These are phyloP conservation scores for Umimayanthus chanpuru DNA, from an alignment of 92 coral and sea anemone genomes.

Conservation along the genomic window DNA sequence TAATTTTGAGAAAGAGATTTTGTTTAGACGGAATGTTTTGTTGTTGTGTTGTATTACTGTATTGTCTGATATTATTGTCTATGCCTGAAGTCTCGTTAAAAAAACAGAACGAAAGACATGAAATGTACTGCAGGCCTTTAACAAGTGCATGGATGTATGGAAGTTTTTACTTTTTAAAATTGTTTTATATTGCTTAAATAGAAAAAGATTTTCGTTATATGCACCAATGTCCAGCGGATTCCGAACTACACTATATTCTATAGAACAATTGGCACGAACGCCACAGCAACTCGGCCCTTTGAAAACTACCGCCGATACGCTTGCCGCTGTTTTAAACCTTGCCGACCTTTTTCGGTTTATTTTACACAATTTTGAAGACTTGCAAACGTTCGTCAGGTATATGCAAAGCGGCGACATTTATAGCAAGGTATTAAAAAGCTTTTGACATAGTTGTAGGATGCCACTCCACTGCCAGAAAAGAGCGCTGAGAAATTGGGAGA, in stretches of 20 bases:
- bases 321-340: not conserved
- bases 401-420: not conserved
- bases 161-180: too few species aligned
- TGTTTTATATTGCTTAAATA: too few species aligned
- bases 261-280: not conserved
- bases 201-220: not conserved
- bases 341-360: slow-evolving; percentile 11
- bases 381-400: not conserved
- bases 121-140: not conserved
- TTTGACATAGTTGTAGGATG: too few species aligned
- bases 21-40: not conserved
- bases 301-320: not conserved
- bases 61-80: too few species aligned
- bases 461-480: not conserved
- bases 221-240: not conserved
- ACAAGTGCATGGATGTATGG: too few species aligned
- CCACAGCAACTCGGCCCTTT: not conserved
- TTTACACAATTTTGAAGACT: not conserved
- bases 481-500: too few species aligned
- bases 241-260: not conserved
- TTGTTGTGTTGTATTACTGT: too few species aligned
- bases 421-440: too few species aligned
- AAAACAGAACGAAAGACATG: too few species aligned
- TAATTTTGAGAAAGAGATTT: too few species aligned
- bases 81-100: too few species aligned